A percentile compares a stretch with the other conserved stretches of the same genome.
Evolutionary conservation across 2,888 invertebrate species (phyloP).

Genomic region (Drosophila cognata): DNA sequence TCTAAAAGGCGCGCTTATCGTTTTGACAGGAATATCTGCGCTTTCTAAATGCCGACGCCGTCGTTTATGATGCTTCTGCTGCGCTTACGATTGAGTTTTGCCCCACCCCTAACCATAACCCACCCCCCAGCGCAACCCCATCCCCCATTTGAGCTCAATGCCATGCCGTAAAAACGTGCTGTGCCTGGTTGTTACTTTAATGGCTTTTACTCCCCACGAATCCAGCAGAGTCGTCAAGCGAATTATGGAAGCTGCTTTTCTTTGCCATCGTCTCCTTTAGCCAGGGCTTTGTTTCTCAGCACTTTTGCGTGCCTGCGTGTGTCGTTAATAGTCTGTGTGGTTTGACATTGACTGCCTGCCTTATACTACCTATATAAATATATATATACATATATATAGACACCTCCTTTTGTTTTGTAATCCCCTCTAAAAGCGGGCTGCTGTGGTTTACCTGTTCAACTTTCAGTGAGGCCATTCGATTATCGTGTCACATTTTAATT

Average conservation of each 20-base stretch:
- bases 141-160: constrained; percentile 32
- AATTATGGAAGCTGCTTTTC: constrained; percentile 74
- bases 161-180: constrained; percentile 75
- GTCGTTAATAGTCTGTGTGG: constrained; percentile 79
- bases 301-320: constrained; percentile 80
- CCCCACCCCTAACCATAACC: constrained; percentile 1
- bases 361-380: constrained; percentile 46
- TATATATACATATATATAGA: constrained; percentile 37
- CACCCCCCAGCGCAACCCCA: constrained; percentile 4
- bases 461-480: constrained; percentile 60
- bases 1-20: constrained; percentile 76
- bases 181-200: constrained; percentile 80
- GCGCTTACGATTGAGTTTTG: constrained; percentile 77
- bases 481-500: constrained; percentile 80
- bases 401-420: constrained; percentile 50
- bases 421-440: constrained; percentile 51
- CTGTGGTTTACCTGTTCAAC: constrained; percentile 46
- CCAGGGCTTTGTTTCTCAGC: constrained; percentile 76
- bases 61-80: constrained; percentile 76
- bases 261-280: constrained; percentile 30
- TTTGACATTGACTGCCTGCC: constrained; percentile 76
- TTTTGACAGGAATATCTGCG: constrained; percentile 82
- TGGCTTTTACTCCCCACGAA: constrained; percentile 81
- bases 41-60: constrained; percentile 80
- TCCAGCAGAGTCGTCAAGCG: constrained; percentile 71